Evolutionary conservation across 2,888 invertebrate species (phyloP).

Genomic region (Auanema sp.): DNA sequence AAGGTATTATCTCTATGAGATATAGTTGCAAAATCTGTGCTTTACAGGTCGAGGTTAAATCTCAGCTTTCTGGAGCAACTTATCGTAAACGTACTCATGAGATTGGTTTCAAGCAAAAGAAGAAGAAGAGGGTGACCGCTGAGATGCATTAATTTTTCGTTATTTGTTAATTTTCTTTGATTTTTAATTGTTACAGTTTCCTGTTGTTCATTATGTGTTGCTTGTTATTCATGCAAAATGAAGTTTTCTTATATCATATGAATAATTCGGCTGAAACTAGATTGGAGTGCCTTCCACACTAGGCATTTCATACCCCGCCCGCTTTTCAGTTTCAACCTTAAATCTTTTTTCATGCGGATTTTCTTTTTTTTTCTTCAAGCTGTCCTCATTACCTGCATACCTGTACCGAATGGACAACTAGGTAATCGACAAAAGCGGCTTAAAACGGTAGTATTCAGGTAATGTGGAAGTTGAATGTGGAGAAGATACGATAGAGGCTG

Average conservation of each 20-base stretch:
- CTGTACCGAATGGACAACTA: constrained; percentile 53
- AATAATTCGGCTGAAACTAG: too few species aligned
- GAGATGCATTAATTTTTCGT: constrained; percentile 1
- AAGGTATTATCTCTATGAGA: constrained; percentile 40
- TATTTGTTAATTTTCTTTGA: constrained; percentile 6
- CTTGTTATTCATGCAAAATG: background rate
- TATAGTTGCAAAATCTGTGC: too few species aligned
- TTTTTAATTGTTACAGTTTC: constrained; percentile 1
- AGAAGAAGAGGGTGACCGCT: constrained; percentile 12
- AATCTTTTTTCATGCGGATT: too few species aligned
- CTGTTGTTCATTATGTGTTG: constrained; percentile 1
- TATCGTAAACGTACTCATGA: constrained; percentile 37
- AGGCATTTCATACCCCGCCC: too few species aligned
- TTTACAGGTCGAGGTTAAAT: constrained; percentile 42
- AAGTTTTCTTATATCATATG: too few species aligned
- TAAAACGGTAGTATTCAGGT: constrained; percentile 41
- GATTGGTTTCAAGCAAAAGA: constrained; percentile 42
- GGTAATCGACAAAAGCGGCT: constrained; percentile 31
- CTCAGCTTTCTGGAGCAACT: constrained; percentile 43
- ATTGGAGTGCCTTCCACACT: too few species aligned
- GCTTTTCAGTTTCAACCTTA: too few species aligned
- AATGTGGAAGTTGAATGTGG: constrained; percentile 62
- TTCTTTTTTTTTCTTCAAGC: constrained; percentile 1
- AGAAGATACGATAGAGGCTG: constrained; percentile 60
- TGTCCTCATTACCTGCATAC: constrained; percentile 26